Evolutionary conservation across 2,888 invertebrate genomes (phyloP).

Genomic region (Nudaria mundana): DNA sequence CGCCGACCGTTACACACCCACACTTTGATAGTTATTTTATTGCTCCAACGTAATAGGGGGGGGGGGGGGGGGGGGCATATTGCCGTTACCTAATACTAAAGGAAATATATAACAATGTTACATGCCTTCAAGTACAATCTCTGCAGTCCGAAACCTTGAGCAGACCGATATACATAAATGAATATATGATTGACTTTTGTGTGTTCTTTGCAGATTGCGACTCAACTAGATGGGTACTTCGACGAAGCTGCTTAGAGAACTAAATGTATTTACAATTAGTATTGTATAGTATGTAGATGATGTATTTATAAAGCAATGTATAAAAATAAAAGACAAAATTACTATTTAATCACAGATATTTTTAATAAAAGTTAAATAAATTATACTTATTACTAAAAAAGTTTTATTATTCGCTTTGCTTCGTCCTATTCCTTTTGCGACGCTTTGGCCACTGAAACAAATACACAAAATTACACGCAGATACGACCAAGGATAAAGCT

Average conservation of each 20-base stretch:
- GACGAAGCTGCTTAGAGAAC: slow-evolving; percentile 87
- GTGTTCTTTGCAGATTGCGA: slow-evolving; percentile 83
- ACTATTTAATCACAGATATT: slow-evolving; percentile 21
- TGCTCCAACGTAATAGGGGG: too few relatives aligned
- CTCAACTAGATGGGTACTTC: slow-evolving; percentile 94
- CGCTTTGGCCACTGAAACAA: slow-evolving; percentile 69
- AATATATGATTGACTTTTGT: neutral
- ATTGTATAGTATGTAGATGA: neutral
- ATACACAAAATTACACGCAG: slow-evolving; percentile 15
- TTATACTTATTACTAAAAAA: neutral
- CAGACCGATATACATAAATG: too few relatives aligned
- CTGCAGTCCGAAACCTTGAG: too few relatives aligned
- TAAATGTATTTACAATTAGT: too few relatives aligned
- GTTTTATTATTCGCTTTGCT: slow-evolving; percentile 11
- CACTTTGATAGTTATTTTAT: too few relatives aligned
- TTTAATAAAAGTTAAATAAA: slow-evolving; percentile 10
- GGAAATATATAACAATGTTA: too few relatives aligned
- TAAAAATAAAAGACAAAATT: neutral
- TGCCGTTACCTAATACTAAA: too few relatives aligned
- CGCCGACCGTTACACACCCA: too few relatives aligned
- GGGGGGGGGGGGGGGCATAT: too few relatives aligned
- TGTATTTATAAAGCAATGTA: neutral
- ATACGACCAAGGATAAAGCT: neutral
- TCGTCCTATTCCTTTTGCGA: slow-evolving; percentile 39
- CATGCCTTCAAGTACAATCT: too few relatives aligned